phyloP scores from a whole-genome alignment of 2,113 vertebrate genomes.

The Catagonus wagneri region DNA sequence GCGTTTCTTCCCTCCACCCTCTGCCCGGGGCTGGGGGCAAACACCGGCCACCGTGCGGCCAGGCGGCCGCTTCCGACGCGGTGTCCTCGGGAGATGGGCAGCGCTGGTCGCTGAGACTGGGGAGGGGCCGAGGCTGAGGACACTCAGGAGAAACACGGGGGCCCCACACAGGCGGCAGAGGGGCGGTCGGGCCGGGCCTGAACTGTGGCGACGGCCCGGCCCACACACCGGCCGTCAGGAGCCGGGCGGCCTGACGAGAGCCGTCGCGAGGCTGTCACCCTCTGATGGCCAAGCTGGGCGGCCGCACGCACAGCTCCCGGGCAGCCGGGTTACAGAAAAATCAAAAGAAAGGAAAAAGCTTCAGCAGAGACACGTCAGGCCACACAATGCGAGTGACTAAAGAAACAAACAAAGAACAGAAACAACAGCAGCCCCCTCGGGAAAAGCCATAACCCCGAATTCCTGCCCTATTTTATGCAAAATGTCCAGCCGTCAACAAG shows the following conservation, averaged over 20 bases:
- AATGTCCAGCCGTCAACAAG: neutral
- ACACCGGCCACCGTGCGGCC: fast-evolving
- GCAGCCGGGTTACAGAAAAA: neutral
- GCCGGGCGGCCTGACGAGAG: too few species aligned
- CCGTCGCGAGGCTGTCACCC: too few species aligned
- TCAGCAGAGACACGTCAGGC: neutral
- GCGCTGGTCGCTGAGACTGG: too few species aligned
- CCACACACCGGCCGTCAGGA: too few species aligned
- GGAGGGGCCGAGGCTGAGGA: neutral
- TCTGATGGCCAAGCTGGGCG: too few species aligned
- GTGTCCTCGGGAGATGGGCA: fast-evolving
- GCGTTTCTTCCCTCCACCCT: too few species aligned
- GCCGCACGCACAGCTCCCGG: neutral
- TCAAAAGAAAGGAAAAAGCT: neutral
- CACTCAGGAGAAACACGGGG: neutral
- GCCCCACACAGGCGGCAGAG: neutral
- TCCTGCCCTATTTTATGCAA: neutral
- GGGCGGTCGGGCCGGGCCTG: too few species aligned
- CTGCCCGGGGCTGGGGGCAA: too few species aligned
- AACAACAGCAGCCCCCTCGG: neutral
- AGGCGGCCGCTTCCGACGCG: neutral
- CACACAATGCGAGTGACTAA: neutral
- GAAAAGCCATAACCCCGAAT: neutral
- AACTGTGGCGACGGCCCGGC: too few species aligned
- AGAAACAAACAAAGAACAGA: neutral